Evolutionary conservation across 1,140 invertebrate genomes (phyloP), one percentile per base, ranked within the genome.

Genomic region (Agraylea sexmaculata): DNA sequence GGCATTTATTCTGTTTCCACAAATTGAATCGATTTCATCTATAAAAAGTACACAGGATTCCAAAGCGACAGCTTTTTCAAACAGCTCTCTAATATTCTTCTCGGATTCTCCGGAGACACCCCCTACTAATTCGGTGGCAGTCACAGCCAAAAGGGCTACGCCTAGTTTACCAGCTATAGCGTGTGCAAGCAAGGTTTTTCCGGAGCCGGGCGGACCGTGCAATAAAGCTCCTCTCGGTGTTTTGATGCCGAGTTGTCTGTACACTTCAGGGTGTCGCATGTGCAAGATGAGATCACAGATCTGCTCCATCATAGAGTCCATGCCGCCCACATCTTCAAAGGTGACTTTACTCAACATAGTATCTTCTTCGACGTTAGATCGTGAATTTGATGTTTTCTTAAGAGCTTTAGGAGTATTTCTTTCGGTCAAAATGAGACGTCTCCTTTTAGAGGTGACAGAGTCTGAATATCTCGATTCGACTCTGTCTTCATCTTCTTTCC

Each of bases 21-120:
- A 84, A 40, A 96, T 80, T 17, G 84, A 78, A 69, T 96, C 92
- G 38, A 96, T 85, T 68, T 94, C 88, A 63, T 96, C 92, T 39
- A 96, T 79, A 51, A 96, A 91, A n/a, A 95, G 59, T 17, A 96
- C 73, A 60, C 87, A 87, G 0, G 88, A 87, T 21, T 84, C 75
- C 31, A 59, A 55, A 21, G 71, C 55, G 4, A 75, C 57, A 13
- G 90, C 91, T 57, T 82, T 77, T 22, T 90, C 80, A 69, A 98
- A 98, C 3, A 96, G 56, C 43, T 92, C 80, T 41, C 92, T 70
- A 37, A 98, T 87, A 49, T 87, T 75, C 51, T 87, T 80, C 68
- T 98, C 94, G 10, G 87, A 94, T 58, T 97, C 92, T 0, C 93
- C 93, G 2, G 91, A 94, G 47, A 96, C 75, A 11, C 93, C 92